Evolutionary conservation across 2,888 invertebrate genomes (phyloP), one percentile per base, ranked within the genome.

Genomic region (Campopleginae sp.): DNA sequence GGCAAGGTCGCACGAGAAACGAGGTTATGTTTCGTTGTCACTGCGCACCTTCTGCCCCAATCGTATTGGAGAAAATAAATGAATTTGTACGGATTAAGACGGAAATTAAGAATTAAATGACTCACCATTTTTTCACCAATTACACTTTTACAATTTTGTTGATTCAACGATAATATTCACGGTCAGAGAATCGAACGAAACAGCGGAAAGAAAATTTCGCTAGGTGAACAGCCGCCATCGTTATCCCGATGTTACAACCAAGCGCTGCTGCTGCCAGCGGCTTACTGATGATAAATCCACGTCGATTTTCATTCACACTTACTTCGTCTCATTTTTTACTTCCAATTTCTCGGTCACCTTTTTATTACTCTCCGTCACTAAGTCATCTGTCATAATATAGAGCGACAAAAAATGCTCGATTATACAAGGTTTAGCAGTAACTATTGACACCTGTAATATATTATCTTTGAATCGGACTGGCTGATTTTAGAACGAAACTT

Each of bases 111-210:
- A n/a, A 2, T 2, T 54, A 2, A 46, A 61, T n/a, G 31, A 89
- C 89, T 75, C 89, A 92, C 91, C 92, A 93, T 91, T 88, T 66
- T 89, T 86, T 31, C 58, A 38, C 48, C 58, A 80, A 80, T 68
- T 86, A 84, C 75, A 81, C 86, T 82, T 85, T 80, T 71, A 77
- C 63, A 68, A 70, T 70, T 48, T 14, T 71, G 81, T 84, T 70
- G 74, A 80, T 58, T 93, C 92, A 94, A 85, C 92, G 91, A 63
- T 89, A 86, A 85, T 89, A 91, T 87, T 94, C 93, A 91, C 93
- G 93, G 90, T 94, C 93, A 81, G 93, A 94, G 90, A 91, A 93
- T 86, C 93, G 92, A 77, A 92, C 87, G 44, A 92, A 89, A 87
- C 90, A 89, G 80, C 88, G 89, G 88, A 89, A 91, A 77, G 83